Evolutionary conservation across 2,888 invertebrate genomes (phyloP), one percentile per base, ranked within the genome.

Genomic region (Luffia ferchaultella): DNA sequence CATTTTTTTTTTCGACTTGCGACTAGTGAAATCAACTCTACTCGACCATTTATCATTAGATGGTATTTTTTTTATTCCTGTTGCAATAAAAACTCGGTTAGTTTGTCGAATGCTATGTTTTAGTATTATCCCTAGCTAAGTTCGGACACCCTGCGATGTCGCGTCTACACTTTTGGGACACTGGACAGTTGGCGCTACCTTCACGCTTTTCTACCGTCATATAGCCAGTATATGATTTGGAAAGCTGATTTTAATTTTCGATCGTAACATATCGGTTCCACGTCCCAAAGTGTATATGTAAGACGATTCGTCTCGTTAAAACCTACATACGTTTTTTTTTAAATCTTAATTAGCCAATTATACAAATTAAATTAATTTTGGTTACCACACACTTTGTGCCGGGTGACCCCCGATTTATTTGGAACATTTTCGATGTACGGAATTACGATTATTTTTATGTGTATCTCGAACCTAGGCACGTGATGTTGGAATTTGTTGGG

Each of bases 21-120:
- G 78, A 84, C 84, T 85, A 84, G 79, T 78, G 76, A 82, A 85
- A 83, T 84, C 84, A 85, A 85, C 85, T 84, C 85, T 80, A 85
- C 84, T 76, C 73, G 76, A 80, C 82, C 80, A 77, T 83, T 75
- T 70, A 76, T 76, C 76, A 76, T 76, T 73, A 73, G 70, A 70
- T 69, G 72, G 30, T 30, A 30, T 7, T 30, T 30, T 30, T 30
- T 30, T 74, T 72, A 64, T 63, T 48, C 42, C 18, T 57, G 66
- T 68, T 63, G 68, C 70, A 75, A 66, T 65, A 69, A 68, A 69
- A 71, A 70, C 67, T 74, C 73, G 73, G 72, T 76, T 74, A 71
- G 73, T 76, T 76, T 68, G 73, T 76, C 30, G 70, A 76, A 76
- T 79, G 76, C 77, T 74, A 76, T 76, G 75, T 30, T 79, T 78